Percentiles rank a stretch among this genome's conserved stretches.
These are phyloP conservation scores for Pentalonia nigronervosa DNA, from an alignment of 1,140 invertebrate species.

Conservation along the genomic window DNA sequence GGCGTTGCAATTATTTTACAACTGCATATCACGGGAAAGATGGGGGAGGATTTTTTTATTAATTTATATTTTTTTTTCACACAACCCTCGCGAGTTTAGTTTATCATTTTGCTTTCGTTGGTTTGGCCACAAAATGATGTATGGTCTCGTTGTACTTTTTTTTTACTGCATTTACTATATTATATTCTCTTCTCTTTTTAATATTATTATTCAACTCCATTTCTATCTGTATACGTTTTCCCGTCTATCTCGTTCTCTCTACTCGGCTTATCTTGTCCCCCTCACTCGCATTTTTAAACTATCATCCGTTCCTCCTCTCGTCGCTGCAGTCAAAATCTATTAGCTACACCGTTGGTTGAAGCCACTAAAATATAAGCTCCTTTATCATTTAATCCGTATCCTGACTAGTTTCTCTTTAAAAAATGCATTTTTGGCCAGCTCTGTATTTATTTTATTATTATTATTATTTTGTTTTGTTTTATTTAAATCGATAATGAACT, in stretches of 20 bases:
- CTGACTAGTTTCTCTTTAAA: background rate
- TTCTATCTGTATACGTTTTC: background rate
- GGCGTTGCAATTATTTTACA: background rate
- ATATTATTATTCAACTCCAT: slow-evolving; percentile 39
- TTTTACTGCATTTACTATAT: background rate
- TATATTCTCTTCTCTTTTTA: background rate
- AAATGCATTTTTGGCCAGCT: background rate
- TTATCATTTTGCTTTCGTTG: background rate
- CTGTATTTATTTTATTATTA: background rate
- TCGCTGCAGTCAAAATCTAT: background rate
- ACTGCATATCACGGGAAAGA: background rate
- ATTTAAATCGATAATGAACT: slow-evolving; percentile 39
- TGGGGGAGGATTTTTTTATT: background rate
- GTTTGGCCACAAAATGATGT: slow-evolving; percentile 26
- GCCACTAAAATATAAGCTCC: background rate
- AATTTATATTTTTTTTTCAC: background rate
- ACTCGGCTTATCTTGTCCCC: slow-evolving; percentile 37
- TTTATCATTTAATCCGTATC: slow-evolving; percentile 35
- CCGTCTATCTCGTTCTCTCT: background rate
- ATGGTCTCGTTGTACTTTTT: background rate
- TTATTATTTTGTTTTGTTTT: background rate
- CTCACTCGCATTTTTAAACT: background rate
- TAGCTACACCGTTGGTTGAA: slow-evolving; percentile 24
- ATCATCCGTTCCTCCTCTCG: background rate
- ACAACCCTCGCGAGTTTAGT: background rate